Evolutionary conservation across 2,797 vertebrate species (phyloP), one percentile per base, ranked within the genome.

Genomic region (Sebastes reedi): DNA sequence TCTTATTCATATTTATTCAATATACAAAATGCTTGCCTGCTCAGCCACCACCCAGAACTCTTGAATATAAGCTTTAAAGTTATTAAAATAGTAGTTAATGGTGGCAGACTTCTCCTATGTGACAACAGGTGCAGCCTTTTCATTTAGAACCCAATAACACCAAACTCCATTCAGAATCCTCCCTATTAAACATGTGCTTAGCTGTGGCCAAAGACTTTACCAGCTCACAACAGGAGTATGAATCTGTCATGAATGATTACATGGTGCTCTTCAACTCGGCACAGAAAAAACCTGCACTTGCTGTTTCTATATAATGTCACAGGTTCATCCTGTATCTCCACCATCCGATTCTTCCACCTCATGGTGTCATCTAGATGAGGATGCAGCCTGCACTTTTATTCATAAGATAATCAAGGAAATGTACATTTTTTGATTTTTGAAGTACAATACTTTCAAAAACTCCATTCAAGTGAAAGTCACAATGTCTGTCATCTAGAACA

Each of bases 241-340:
- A 8, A 25, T 2, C 4, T 27, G 5, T 30, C 2, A 22, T n/a
- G 5, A 2, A 30, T 3, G 1, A 1, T 22, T 16, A 3, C 4
- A 0, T 2, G 1, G 1, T 39, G 13, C 25, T 42, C 5, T 24
- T 55, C 1, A 13, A 61, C 18, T 67, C 70, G 22, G 62, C 67
- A 4, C 3, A 9, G 1, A n/a, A 29, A 5, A 16, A 52, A 13
- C 1, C 2, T 13, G 54, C 4, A 8, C 1, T 12, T 30, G 0
- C 1, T 12, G 34, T 11, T 2, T 22, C 3, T 8, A 1, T 24
- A 1, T 29, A 1, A 34, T 3, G 13, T 7, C 4, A 29, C 2
- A 12, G 13, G 9, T 2, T 2, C 5, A 14, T 59, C 16, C 7
- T 36, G 34, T 11, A 36, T 36, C 10, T 36, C 34, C 34, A 11